Evolutionary conservation across 2,797 vertebrate species (phyloP).

Genomic region (Acomys russatus): DNA sequence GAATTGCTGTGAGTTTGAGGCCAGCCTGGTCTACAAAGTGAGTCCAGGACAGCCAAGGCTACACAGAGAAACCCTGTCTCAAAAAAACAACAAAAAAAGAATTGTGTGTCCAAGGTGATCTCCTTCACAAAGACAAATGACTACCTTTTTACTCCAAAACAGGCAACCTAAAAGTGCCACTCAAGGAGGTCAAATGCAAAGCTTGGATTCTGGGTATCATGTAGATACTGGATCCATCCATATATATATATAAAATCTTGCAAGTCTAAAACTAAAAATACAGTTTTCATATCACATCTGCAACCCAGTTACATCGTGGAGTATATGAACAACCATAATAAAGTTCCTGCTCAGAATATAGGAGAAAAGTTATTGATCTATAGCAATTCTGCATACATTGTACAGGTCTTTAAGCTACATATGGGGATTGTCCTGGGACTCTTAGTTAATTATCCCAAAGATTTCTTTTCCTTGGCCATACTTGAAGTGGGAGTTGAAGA

Average conservation of each 20-base stretch:
- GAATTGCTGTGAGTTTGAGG: no score
- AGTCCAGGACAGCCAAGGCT: no score
- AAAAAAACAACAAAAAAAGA: no score
- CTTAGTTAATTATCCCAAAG: slow-evolving; percentile 37
- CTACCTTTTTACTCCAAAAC: background rate
- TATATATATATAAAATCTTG: background rate
- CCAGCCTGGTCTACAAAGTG: no score
- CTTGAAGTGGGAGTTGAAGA: slow-evolving; percentile 47
- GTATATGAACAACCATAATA: background rate
- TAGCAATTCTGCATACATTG: background rate
- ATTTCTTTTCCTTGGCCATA: background rate
- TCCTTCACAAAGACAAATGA: background rate
- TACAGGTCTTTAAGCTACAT: background rate
- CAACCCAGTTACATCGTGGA: background rate
- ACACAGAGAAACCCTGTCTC: no score
- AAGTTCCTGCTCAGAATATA: slow-evolving; percentile 7
- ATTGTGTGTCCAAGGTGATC: background rate
- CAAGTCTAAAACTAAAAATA: slow-evolving; percentile 31
- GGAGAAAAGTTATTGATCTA: slow-evolving; percentile 11
- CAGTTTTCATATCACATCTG: background rate
- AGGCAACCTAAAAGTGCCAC: background rate
- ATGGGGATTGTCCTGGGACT: background rate
- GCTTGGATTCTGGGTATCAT: slow-evolving; percentile 9
- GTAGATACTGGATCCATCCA: background rate
- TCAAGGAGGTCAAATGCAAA: slow-evolving; percentile 52